Percentiles rank a stretch among this genome's conserved stretches.
Evolutionary conservation across 2,888 invertebrate species (phyloP).

Genomic region (Operophtera brumata): DNA sequence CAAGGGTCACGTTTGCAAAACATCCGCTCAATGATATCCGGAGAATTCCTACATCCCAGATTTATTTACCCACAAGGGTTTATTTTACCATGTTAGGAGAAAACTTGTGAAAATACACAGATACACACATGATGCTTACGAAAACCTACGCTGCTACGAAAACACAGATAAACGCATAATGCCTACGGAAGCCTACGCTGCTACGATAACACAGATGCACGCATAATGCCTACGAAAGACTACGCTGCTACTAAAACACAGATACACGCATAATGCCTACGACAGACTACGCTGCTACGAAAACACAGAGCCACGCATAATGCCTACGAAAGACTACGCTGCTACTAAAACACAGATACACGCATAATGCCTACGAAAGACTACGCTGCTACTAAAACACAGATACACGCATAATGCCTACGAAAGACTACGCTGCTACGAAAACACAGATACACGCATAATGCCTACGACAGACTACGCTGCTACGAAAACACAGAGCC

Average conservation of each 20-base stretch:
- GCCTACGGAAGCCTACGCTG: not conserved
- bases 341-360: not conserved
- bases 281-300: not conserved
- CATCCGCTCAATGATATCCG: constrained; percentile 54
- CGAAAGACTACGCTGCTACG: not conserved
- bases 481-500: not conserved
- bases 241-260: not conserved
- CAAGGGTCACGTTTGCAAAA: constrained; percentile 61
- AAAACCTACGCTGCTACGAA: not conserved
- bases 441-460: too few relatives aligned
- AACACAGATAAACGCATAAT: too few relatives aligned
- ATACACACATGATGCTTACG: not conserved
- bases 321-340: not conserved
- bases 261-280: too few relatives aligned
- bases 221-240: not conserved
- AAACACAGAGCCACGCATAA: too few relatives aligned
- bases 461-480: not conserved
- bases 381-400: not conserved
- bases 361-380: too few relatives aligned
- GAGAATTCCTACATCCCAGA: constrained; percentile 45
- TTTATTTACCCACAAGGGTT: constrained; percentile 37
- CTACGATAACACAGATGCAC: too few relatives aligned
- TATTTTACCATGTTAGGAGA: constrained; percentile 8
- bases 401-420: too few relatives aligned
- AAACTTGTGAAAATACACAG: not conserved